phyloP scores from a whole-genome alignment of 2,888 invertebrate genomes.

The Pseudolycoriella hygida region DNA sequence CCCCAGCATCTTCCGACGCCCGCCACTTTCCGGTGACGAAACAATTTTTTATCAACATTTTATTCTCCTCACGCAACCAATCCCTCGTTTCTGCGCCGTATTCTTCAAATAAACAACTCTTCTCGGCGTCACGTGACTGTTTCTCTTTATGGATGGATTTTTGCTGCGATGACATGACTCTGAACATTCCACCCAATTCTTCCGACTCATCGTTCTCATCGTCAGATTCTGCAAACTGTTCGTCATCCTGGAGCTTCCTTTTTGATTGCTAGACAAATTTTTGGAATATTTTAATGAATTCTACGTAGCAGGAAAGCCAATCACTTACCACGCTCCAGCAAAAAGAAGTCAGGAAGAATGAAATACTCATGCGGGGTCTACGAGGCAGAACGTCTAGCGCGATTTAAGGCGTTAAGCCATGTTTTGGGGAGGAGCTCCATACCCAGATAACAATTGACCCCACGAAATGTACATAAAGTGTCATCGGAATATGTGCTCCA shows the following conservation, averaged over 20 bases:
- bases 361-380: too few species aligned
- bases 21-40: constrained; percentile 95
- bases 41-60: constrained; percentile 57
- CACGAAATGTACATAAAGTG: too few species aligned
- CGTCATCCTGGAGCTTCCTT: constrained; percentile 21
- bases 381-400: too few species aligned
- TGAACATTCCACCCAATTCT: constrained; percentile 73
- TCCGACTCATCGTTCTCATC: constrained; percentile 35
- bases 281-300: constrained; percentile 14
- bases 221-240: constrained; percentile 18
- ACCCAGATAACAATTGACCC: too few species aligned
- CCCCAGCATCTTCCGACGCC: constrained; percentile 73
- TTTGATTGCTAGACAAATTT: constrained; percentile 9
- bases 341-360: too few species aligned
- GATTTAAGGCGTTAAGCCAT: too few species aligned
- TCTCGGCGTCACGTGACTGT: constrained; percentile 48
- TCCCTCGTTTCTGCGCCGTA: constrained; percentile 35
- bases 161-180: constrained; percentile 49
- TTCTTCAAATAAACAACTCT: constrained; percentile 50
- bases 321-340: constrained; percentile 12
- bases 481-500: too few species aligned
- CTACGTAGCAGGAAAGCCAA: constrained; percentile 27
- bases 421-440: too few species aligned
- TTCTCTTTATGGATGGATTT: constrained; percentile 46
- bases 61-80: constrained; percentile 46